Base-by-base conservation (phyloP, 2,888 invertebrate genomes). In the Nemotelus nigrinus region DNA sequence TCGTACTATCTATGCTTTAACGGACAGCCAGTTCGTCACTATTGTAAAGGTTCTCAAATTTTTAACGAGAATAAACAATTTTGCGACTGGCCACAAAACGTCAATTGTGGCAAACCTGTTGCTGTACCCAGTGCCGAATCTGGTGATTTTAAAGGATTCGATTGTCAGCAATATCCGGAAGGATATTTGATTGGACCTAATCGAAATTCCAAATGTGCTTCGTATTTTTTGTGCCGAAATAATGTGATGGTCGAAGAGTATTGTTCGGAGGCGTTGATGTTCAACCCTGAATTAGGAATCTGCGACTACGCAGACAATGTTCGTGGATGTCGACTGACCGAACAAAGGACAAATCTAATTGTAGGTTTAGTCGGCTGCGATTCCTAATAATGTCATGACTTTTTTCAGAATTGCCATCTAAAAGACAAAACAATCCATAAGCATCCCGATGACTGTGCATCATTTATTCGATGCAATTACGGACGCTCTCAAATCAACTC, bases 21-120 rank as follows among this genome's bases (percentile, higher is more conserved):
- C 7, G 77, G 77, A 43, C 41, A 72, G 57, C 64, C 65, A 47
- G 55, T 10, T 10, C 41, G 44, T 44, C 7, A 3, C n/a, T 67
- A 67, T 47, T 67, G 67, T 45, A n/a, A 67, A 67, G 67, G 67
- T 47, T 67, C 67, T 3, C n/a, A 47, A 67, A n/a, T 67, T 82
- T 84, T 82, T 76, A 81, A 84, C 75, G 82, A 82, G 65, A 2
- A 7, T 3, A 79, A 81, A 0, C 80, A 82, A 50, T 60, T 1
- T 2, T 84, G 84, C n/a, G 81, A 83, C 77, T 84, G 78, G n/a
- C 82, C 82, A 57, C 78, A 80, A 74, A 76, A 80, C 5, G 85
- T 85, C 45, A 82, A 82, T 55, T 85, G 85, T 50, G 45, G 50
- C 3, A 7, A 25, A 7, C 25, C 25, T 3, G 60, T 60, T 50